Conservation (phyloP, 2,797 vertebrate species). For the Todus mexicanus region DNA sequence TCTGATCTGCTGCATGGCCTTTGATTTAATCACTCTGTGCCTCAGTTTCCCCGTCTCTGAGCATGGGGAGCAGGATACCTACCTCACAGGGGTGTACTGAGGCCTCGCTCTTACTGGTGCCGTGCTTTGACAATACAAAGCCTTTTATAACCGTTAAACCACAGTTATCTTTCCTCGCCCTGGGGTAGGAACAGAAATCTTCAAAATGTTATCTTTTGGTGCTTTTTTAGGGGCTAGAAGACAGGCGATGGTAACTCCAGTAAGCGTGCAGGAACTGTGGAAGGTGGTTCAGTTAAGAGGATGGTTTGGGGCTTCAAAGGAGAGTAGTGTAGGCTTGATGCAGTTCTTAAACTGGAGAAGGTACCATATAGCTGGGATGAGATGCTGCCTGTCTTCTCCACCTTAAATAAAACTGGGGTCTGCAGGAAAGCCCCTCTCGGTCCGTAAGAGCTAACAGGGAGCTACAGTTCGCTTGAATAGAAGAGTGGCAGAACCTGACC, state of each 20-base stretch:
- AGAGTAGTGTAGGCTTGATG: neutral
- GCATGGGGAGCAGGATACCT: conserved; percentile 60
- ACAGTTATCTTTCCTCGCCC: conserved; percentile 20
- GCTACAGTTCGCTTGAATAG: neutral
- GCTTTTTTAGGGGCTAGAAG: conserved; percentile 23
- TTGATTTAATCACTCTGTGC: conserved; percentile 62
- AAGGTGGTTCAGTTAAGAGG: neutral
- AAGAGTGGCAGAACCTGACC: neutral
- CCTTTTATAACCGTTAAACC: conserved; percentile 46
- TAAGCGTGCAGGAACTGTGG: neutral
- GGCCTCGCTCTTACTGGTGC: conserved; percentile 56
- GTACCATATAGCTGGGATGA: neutral
- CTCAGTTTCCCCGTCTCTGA: conserved; percentile 59
- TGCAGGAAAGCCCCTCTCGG: neutral
- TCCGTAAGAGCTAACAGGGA: neutral
- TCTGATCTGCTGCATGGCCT: conserved; percentile 51
- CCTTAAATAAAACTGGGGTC: neutral
- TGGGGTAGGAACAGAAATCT: conserved; percentile 23
- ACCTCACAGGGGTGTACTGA: conserved; percentile 65
- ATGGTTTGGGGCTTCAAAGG: neutral
- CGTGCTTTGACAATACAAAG: conserved; percentile 59
- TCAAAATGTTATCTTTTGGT: conserved; percentile 33
- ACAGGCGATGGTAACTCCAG: neutral
- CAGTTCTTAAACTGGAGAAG: neutral
- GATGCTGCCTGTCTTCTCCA: neutral